Evolutionary conservation across 1,140 invertebrate genomes (phyloP).

Genomic region (Bombyx mori): ASM3026992v2 NC_085117.1:3236001-3236500

Average conservation of each 20-base stretch:
- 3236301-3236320: conserved; percentile 86
- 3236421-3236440: conserved; percentile 84
- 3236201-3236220: conserved; percentile 85
- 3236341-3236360: conserved; percentile 89
- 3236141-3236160: conserved; percentile 85
- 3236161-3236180: conserved; percentile 86
- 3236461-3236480: conserved; percentile 81
- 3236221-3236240: conserved; percentile 82
- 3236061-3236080: conserved; percentile 81
- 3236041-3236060: conserved; percentile 91
- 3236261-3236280: conserved; percentile 73
- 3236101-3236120: conserved; percentile 77
- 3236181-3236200: conserved; percentile 80
- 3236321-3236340: conserved; percentile 86
- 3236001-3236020: conserved; percentile 85
- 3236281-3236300: conserved; percentile 83
- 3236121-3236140: conserved; percentile 83
- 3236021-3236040: conserved; percentile 87
- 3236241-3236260: conserved; percentile 77
- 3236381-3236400: conserved; percentile 87
- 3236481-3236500: conserved; percentile 79
- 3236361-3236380: conserved; percentile 86
- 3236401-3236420: conserved; percentile 85
- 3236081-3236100: conserved; percentile 78
- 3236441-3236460: conserved; percentile 75